A percentile compares a stretch with the other conserved stretches of the same genome.
Conservation (phyloP, 2,888 invertebrate genomes). For the Dasysyrphus tricinctus region DNA sequence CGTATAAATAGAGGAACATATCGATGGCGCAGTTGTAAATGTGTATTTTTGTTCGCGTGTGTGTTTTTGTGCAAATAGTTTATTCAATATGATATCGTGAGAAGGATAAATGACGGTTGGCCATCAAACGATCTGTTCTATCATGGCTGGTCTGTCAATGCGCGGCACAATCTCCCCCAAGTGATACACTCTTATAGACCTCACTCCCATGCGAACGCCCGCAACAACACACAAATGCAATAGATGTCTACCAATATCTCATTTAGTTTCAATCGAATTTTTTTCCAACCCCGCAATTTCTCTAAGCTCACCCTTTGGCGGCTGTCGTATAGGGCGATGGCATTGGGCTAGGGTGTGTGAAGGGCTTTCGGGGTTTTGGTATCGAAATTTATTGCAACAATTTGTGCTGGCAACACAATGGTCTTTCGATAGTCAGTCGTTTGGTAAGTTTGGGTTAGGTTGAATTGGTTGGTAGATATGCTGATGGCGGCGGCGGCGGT, state of each 20-base stretch:
- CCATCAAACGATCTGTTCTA: constrained; percentile 64
- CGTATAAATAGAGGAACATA: background rate
- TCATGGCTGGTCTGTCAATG: constrained; percentile 65
- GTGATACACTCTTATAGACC: background rate
- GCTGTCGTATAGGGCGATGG: background rate
- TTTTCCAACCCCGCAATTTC: constrained; percentile 47
- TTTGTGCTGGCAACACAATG: constrained; percentile 70
- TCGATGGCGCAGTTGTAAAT: background rate
- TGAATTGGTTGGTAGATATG: constrained; percentile 30
- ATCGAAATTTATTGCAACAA: constrained; percentile 74
- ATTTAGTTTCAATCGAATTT: constrained; percentile 73
- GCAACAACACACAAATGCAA: constrained; percentile 52
- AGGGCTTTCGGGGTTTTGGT: constrained; percentile 34
- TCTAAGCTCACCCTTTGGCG: constrained; percentile 54
- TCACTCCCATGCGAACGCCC: background rate
- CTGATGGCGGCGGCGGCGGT: constrained; percentile 10
- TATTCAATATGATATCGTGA: constrained; percentile 68
- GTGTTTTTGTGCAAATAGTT: constrained; percentile 28
- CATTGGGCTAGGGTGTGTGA: background rate
- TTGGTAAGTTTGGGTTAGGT: background rate
- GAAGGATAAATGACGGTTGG: constrained; percentile 75
- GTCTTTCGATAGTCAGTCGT: constrained; percentile 35
- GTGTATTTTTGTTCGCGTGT: background rate
- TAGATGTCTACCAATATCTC: constrained; percentile 75
- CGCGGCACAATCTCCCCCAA: constrained; percentile 23